Evolutionary conservation across 1,140 invertebrate genomes (phyloP).

Genomic region (Drosophila ercepeae): DNA sequence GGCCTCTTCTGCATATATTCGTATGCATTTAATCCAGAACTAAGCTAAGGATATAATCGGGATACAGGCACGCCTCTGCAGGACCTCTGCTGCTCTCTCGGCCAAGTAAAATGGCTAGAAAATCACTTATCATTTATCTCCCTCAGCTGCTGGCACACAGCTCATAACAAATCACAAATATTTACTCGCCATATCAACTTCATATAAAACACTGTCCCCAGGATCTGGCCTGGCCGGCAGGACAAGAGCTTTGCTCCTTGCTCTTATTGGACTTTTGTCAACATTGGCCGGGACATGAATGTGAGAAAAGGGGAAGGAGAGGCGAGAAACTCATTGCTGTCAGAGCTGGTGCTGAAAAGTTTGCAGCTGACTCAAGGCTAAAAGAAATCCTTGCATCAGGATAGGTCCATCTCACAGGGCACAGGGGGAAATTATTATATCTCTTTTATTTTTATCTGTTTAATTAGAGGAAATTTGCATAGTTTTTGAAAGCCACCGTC

Average conservation of each 20-base stretch:
- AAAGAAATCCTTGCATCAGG: constrained; percentile 55
- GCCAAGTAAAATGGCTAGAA: constrained; percentile 55
- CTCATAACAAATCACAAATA: constrained; percentile 82
- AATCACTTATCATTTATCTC: constrained; percentile 82
- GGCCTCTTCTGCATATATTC: constrained; percentile 16
- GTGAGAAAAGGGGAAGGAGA: constrained; percentile 25
- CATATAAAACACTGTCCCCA: constrained; percentile 66
- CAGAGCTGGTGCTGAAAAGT: constrained; percentile 63
- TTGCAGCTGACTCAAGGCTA: constrained; percentile 52
- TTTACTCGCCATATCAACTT: constrained; percentile 80
- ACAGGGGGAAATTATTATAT: constrained; percentile 5
- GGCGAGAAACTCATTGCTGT: constrained; percentile 80
- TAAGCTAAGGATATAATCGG: constrained; percentile 25
- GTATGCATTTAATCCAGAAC: constrained; percentile 38
- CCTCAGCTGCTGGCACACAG: constrained; percentile 42
- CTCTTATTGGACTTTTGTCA: constrained; percentile 78
- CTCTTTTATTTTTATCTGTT: background rate
- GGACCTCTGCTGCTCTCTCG: constrained; percentile 9
- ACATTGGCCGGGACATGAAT: constrained; percentile 44
- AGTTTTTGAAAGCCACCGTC: background rate
- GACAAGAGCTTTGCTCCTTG: constrained; percentile 42
- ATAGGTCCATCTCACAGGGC: constrained; percentile 13
- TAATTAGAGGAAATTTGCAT: background rate
- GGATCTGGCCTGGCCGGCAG: constrained; percentile 26
- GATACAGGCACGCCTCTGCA: background rate